Conservation (phyloP, 2,888 invertebrate genomes). For the Conistra vaccinii region DNA sequence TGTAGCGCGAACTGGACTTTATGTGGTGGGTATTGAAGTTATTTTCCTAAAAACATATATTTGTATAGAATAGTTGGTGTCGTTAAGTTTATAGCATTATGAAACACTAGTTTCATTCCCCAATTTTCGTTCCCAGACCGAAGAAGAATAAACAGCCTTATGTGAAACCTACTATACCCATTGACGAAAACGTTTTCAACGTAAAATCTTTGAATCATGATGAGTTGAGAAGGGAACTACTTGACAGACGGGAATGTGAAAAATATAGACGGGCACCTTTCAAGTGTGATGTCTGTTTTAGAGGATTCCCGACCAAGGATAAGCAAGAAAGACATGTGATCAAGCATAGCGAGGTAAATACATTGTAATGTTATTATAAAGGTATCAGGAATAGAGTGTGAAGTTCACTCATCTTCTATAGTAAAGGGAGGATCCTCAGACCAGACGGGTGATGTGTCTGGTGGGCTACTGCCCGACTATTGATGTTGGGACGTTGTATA, state of each 20-base stretch:
- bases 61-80: not conserved
- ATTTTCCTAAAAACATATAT: not conserved
- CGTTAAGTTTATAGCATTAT: too few species aligned
- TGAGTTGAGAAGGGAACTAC: constrained; percentile 80
- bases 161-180: constrained; percentile 74
- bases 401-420: too few species aligned
- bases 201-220: constrained; percentile 77
- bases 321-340: constrained; percentile 78
- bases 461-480: too few species aligned
- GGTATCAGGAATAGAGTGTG: too few species aligned
- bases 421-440: too few species aligned
- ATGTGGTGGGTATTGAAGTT: too few species aligned
- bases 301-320: constrained; percentile 79
- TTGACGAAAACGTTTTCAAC: constrained; percentile 80
- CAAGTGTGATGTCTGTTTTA: constrained; percentile 79
- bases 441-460: too few species aligned
- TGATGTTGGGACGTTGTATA: too few species aligned
- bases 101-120: not conserved
- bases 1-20: too few species aligned
- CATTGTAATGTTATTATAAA: too few species aligned
- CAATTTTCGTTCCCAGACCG: not conserved
- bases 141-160: constrained; percentile 58
- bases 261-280: constrained; percentile 73
- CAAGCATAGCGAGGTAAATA: constrained; percentile 80
- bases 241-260: constrained; percentile 72